A percentile compares a stretch with the other conserved stretches of the same genome.
phyloP scores from a whole-genome alignment of 2,888 invertebrate genomes.

The Parascotia fuliginaria region DNA sequence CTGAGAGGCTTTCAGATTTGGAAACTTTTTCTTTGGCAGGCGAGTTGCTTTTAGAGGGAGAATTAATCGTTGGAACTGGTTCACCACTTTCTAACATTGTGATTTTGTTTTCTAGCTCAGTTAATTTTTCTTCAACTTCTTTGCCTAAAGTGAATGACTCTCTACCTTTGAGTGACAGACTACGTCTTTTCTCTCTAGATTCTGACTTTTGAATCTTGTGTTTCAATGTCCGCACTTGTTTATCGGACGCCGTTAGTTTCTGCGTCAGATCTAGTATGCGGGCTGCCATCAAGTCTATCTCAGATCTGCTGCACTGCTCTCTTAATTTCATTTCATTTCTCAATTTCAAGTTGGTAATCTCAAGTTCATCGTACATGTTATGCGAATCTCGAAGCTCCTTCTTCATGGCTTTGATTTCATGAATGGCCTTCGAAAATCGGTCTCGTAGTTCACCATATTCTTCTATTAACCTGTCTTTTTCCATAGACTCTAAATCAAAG shows the following conservation, averaged over 20 bases:
- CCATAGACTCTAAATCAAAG: conserved; percentile 89
- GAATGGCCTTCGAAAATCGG: conserved; percentile 92
- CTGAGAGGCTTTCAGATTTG: conserved; percentile 77
- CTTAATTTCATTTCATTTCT: conserved; percentile 89
- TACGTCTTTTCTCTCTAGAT: conserved; percentile 91
- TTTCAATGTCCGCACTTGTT: conserved; percentile 91
- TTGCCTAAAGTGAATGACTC: conserved; percentile 93
- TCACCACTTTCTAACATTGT: conserved; percentile 87
- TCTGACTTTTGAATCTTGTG: conserved; percentile 92
- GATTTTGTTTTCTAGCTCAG: conserved; percentile 92
- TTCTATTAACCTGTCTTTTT: conserved; percentile 91
- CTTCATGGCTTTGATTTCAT: conserved; percentile 93
- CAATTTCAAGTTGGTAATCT: conserved; percentile 91
- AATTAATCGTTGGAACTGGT: conserved; percentile 72
- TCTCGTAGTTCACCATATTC: conserved; percentile 91
- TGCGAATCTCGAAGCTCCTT: conserved; percentile 92
- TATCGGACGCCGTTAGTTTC: conserved; percentile 92
- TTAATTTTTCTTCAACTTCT: conserved; percentile 93
- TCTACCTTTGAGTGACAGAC: conserved; percentile 92
- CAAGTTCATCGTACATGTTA: conserved; percentile 91
- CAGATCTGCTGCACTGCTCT: conserved; percentile 88
- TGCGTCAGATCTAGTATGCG: conserved; percentile 93
- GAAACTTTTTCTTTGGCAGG: conserved; percentile 84
- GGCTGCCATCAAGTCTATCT: conserved; percentile 92
- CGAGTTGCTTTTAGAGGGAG: conserved; percentile 83